These are phyloP conservation scores for Theocolax elegans DNA, from an alignment of 1,140 invertebrate species.

Conservation along the genomic window DNA sequence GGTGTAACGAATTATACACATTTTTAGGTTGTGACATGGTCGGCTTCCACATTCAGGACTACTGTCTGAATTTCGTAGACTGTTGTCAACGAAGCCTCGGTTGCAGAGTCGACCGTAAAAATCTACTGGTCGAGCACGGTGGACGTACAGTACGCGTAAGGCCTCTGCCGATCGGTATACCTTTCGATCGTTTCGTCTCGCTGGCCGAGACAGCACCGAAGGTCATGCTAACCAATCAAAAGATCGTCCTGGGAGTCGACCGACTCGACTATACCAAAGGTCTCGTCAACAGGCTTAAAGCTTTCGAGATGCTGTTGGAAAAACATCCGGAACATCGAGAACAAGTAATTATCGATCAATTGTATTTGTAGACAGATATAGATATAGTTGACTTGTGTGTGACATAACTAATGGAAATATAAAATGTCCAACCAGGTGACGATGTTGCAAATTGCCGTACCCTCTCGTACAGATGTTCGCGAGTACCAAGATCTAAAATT, in stretches of 20 bases:
- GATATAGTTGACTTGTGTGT: not conserved
- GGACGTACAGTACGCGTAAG: constrained; percentile 84
- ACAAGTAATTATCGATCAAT: constrained; percentile 55
- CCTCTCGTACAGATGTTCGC: constrained; percentile 88
- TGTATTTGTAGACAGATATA: too few species aligned
- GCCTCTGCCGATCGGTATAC: constrained; percentile 88
- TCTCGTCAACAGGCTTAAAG: constrained; percentile 83
- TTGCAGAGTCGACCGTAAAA: constrained; percentile 87
- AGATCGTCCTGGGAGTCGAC: constrained; percentile 88
- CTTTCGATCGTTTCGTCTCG: constrained; percentile 86
- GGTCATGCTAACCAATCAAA: constrained; percentile 77
- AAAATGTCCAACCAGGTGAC: constrained; percentile 66
- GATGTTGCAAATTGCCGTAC: constrained; percentile 87
- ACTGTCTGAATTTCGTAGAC: constrained; percentile 92
- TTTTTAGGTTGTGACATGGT: constrained; percentile 86
- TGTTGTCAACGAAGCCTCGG: constrained; percentile 89
- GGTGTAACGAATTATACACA: too few species aligned
- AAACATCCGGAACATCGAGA: constrained; percentile 88
- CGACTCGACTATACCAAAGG: constrained; percentile 93
- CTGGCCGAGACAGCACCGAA: constrained; percentile 82
- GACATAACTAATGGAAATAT: too few species aligned
- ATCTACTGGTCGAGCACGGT: constrained; percentile 87
- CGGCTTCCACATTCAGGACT: constrained; percentile 91
- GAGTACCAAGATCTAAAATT: constrained; percentile 92
- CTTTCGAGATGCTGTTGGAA: constrained; percentile 85